A percentile compares a stretch with the other conserved stretches of the same genome.
These are phyloP conservation scores for Anguilla japonica DNA, from an alignment of 2,113 vertebrate species.

Conservation along the genomic window DNA sequence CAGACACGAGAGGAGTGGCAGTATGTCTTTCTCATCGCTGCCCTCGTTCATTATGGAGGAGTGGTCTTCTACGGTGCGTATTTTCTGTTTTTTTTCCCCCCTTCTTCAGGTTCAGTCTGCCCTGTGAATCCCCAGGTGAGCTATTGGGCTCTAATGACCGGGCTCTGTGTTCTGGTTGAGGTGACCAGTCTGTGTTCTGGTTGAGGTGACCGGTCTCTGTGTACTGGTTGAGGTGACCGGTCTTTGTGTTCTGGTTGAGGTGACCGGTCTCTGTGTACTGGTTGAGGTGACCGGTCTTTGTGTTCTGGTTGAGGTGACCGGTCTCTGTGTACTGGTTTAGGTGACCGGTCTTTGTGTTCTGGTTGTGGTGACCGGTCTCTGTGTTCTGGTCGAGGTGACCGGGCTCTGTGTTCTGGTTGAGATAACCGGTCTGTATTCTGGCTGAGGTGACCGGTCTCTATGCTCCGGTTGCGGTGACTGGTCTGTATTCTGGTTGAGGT, in stretches of 20 bases:
- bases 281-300: background rate
- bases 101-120: background rate
- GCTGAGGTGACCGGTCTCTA: too few species aligned
- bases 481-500: too few species aligned
- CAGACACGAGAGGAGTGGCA: conserved; percentile 91
- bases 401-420: too few species aligned
- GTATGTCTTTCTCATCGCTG: conserved; percentile 86
- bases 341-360: background rate
- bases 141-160: too few species aligned
- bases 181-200: too few species aligned
- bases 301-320: too few species aligned
- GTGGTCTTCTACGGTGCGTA: conserved; percentile 75
- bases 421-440: too few species aligned
- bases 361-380: background rate
- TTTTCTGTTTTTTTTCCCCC: background rate
- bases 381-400: too few species aligned
- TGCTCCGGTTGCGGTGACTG: too few species aligned
- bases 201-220: background rate
- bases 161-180: too few species aligned
- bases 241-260: too few species aligned
- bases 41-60: conserved; percentile 78
- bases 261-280: background rate
- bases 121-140: background rate
- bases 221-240: background rate
- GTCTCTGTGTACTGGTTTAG: background rate